Conservation (phyloP, 1,140 invertebrate species). For the Drosophila asahinai region DNA sequence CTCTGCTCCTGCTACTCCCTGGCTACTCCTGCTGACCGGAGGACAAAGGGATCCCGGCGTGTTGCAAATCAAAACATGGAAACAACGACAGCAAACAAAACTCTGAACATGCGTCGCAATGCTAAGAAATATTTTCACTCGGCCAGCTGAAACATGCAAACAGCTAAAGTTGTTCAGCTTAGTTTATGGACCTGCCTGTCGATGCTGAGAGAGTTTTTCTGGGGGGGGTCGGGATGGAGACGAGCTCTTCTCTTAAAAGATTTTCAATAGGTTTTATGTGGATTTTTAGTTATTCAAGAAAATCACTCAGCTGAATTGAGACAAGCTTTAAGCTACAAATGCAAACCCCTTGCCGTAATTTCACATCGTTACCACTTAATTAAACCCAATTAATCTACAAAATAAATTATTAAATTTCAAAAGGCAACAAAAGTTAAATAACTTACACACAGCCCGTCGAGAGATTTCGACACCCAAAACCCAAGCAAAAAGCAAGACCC, state of each 20-base stretch:
- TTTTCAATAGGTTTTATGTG: neutral
- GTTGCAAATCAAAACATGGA: conserved; percentile 78
- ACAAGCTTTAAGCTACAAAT: neutral
- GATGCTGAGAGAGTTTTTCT: conserved; percentile 6
- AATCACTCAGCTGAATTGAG: neutral
- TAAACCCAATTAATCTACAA: conserved; percentile 61
- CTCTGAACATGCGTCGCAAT: conserved; percentile 77
- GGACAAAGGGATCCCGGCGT: conserved; percentile 77
- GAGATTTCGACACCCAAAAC: conserved; percentile 58
- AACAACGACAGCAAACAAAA: conserved; percentile 80
- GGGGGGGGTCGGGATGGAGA: neutral
- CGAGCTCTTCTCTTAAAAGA: neutral
- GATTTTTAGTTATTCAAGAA: neutral
- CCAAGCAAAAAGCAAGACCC: conserved; percentile 3
- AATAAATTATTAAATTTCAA: conserved; percentile 66
- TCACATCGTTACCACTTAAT: conserved; percentile 56
- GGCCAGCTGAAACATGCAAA: conserved; percentile 61
- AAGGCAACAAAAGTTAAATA: conserved; percentile 49
- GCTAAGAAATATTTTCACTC: conserved; percentile 69
- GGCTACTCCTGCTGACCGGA: conserved; percentile 41
- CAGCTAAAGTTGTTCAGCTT: conserved; percentile 54
- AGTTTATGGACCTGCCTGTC: conserved; percentile 39
- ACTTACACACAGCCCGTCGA: conserved; percentile 39
- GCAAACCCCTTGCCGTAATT: neutral
- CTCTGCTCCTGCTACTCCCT: conserved; percentile 14